Base-by-base conservation (phyloP, 2,113 vertebrate species). In the Strigops habroptila region DNA sequence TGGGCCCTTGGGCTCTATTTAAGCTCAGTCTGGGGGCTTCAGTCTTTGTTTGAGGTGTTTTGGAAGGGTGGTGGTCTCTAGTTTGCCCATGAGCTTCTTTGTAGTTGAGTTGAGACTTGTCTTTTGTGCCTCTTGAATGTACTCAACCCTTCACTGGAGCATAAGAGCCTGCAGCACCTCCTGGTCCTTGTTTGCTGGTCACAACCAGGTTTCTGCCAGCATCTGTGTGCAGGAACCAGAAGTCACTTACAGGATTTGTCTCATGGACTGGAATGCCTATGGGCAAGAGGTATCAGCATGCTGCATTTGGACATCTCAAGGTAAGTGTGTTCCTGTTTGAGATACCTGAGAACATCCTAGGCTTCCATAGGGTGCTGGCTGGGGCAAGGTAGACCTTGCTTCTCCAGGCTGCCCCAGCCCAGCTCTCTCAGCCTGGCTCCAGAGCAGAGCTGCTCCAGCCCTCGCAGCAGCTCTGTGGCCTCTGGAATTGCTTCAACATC, bases 31-130 rank as follows among this genome's bases (percentile, higher is more conserved):
- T 55, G 23, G 33, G 10, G 7, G 7, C 4, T 3, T 12, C 1
- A 14, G 0, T 0, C 2, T 14, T 5, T 18, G 0, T 16, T 18
- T 52, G 2, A 39, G 18, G 18, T 62, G 25, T 35, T 68, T 44
- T 24, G 10, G n/a, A 10, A 9, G 23, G 7, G n/a, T 30, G 19
- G 1, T 49, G 5, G 17, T 43, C 1, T 43, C 4, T 13, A 18
- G 35, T 0, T 65, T 77, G 37, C 1, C 1, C 0, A 7, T 25
- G 2, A 15, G 1, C 3, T 59, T 39, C 4, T 33, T 63, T 9
- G 14, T 18, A 18, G 9, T 9, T 48, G 4, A 23, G 5, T 11
- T 57, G 7, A 30, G 39, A 3, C 0, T 60, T 51, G 1, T 2
- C 28, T 88, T 91, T 70, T 5, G 6, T 8, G 2, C 46, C 3